These are phyloP conservation scores for Phainopepla nitens DNA, from an alignment of 2,113 vertebrate genomes.

Conservation along the genomic window DNA sequence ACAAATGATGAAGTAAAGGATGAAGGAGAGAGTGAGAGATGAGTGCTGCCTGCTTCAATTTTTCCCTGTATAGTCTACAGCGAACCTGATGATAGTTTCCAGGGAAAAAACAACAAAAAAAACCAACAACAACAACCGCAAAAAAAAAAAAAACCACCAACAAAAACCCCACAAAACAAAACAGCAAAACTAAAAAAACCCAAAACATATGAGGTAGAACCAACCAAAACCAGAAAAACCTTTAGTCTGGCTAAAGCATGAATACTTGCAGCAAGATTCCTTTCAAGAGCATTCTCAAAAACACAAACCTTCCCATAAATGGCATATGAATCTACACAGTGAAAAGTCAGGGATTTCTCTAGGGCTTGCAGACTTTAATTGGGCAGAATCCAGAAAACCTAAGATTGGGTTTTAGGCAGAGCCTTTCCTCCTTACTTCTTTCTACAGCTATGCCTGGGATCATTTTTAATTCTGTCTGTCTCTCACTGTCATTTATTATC, in stretches of 20 bases:
- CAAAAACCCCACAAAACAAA: background rate
- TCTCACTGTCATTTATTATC: background rate
- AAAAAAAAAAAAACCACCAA: background rate
- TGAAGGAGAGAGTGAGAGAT: background rate
- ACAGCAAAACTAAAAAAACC: accelerated
- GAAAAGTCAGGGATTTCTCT: background rate
- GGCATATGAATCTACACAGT: background rate
- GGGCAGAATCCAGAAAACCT: background rate
- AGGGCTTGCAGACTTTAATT: background rate
- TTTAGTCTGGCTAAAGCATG: background rate
- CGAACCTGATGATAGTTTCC: background rate
- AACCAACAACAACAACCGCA: background rate
- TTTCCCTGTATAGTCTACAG: background rate
- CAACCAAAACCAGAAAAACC: background rate
- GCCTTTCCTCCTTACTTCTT: background rate
- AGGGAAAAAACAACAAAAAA: background rate
- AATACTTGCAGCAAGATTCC: background rate
- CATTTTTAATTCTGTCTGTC: background rate
- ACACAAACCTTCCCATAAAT: background rate
- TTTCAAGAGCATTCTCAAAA: background rate
- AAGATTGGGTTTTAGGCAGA: background rate
- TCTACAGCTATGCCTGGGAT: background rate
- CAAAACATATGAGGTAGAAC: accelerated
- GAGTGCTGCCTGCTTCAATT: background rate
- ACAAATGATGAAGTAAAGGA: background rate